Evolutionary conservation across 2,113 vertebrate genomes (phyloP).

Genomic region (Daubentonia madagascariensis): DNA sequence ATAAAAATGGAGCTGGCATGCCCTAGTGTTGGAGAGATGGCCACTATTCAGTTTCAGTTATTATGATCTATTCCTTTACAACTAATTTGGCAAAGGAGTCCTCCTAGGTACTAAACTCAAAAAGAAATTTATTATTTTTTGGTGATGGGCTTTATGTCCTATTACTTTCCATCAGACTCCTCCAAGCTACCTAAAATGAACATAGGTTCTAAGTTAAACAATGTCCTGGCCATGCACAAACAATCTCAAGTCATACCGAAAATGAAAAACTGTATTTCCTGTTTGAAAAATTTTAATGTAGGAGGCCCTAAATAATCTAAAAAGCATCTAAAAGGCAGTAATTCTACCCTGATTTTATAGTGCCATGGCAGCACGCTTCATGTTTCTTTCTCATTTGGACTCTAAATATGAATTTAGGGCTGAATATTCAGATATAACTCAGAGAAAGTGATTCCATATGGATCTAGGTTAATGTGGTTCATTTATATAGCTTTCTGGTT

Average conservation of each 20-base stretch:
- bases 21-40: neutral
- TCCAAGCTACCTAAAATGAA: neutral
- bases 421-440: slow-evolving; percentile 51
- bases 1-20: neutral
- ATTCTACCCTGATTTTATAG: slow-evolving; percentile 28
- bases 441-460: slow-evolving; percentile 7
- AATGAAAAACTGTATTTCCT: slow-evolving; percentile 12
- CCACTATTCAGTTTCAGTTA: neutral
- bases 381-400: slow-evolving; percentile 41
- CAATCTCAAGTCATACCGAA: neutral
- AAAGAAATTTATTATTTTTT: neutral
- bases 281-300: neutral
- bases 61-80: neutral
- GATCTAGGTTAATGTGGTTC: slow-evolving; percentile 49
- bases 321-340: slow-evolving; percentile 5
- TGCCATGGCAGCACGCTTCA: neutral
- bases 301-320: neutral
- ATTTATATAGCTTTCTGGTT: slow-evolving; percentile 57
- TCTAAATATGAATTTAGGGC: slow-evolving; percentile 28
- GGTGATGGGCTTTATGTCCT: neutral
- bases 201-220: neutral
- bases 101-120: neutral
- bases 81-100: neutral
- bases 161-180: neutral
- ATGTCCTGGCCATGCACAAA: neutral